phyloP scores from a whole-genome alignment of 2,113 vertebrate genomes.

The Hepsetus odoe region DNA sequence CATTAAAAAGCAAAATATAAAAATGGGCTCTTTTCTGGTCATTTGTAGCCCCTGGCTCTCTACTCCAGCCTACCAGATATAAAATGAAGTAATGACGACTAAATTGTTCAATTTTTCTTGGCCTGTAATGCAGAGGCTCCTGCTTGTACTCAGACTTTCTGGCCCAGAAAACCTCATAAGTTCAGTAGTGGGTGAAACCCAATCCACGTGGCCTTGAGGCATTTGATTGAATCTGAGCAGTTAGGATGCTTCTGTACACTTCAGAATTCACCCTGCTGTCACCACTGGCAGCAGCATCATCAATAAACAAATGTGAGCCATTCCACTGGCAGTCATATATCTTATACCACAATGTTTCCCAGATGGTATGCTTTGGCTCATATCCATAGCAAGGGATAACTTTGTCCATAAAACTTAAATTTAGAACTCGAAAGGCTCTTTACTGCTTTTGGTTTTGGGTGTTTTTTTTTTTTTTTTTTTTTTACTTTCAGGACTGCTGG shows the following conservation, averaged over 20 bases:
- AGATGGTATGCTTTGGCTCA: too few species aligned
- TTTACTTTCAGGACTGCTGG: too few species aligned
- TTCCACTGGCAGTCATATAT: not conserved
- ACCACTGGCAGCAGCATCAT: not conserved
- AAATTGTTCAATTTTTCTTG: not conserved
- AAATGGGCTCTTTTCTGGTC: not conserved
- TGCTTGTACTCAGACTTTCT: not conserved
- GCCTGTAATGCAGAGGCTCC: not conserved
- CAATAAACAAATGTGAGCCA: not conserved
- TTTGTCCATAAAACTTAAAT: too few species aligned
- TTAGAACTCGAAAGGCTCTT: too few species aligned
- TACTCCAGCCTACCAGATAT: not conserved
- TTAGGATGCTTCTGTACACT: not conserved
- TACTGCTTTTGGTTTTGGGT: too few species aligned
- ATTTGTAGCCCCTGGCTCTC: slow-evolving; percentile 5
- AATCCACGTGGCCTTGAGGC: not conserved
- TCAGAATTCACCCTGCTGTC: not conserved
- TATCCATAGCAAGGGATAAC: too few species aligned
- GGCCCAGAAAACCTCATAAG: not conserved
- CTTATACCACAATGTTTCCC: too few species aligned
- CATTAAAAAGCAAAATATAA: not conserved
- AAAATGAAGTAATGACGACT: not conserved
- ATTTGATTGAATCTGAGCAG: not conserved
- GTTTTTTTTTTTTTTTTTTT: too few species aligned
- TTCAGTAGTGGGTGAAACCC: not conserved